Percentiles rank a stretch among this genome's conserved stretches.
Evolutionary conservation across 2,113 vertebrate species (phyloP).

Genomic region (Xenopus tropicalis): DNA sequence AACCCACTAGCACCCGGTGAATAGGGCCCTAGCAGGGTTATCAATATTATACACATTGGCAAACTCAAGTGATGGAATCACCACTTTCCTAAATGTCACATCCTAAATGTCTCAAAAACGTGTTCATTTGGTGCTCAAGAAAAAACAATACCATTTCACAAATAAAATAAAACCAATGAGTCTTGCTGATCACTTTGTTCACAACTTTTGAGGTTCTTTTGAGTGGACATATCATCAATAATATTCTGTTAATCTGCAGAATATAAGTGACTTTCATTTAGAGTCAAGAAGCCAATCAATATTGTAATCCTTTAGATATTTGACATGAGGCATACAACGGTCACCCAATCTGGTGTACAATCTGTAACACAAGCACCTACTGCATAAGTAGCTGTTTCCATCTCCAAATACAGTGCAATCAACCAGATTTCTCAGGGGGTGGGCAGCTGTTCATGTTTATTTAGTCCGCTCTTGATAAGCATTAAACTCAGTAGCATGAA

Average conservation of each 20-base stretch:
- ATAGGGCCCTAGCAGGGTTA: too few species aligned
- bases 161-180: too few species aligned
- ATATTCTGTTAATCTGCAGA: conserved; percentile 6
- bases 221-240: conserved; percentile 28
- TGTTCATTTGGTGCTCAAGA: too few species aligned
- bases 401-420: conserved; percentile 8
- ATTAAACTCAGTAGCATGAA: not conserved
- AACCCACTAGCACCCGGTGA: too few species aligned
- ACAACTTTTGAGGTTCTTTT: conserved; percentile 4
- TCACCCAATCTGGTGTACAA: conserved; percentile 10
- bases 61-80: too few species aligned
- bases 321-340: conserved; percentile 9
- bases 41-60: too few species aligned
- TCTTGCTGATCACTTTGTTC: too few species aligned
- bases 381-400: conserved; percentile 11
- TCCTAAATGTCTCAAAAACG: too few species aligned
- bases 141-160: too few species aligned
- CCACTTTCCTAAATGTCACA: too few species aligned
- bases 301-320: conserved; percentile 26
- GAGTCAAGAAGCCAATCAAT: conserved; percentile 24
- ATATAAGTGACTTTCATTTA: conserved; percentile 23
- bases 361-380: conserved; percentile 4
- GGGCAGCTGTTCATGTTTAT: conserved; percentile 22
- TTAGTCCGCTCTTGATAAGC: conserved; percentile 22
- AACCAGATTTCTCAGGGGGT: conserved; percentile 8